phyloP scores from a whole-genome alignment of 2,797 vertebrate genomes.

The Acrossocheilus fasciatus region DNA sequence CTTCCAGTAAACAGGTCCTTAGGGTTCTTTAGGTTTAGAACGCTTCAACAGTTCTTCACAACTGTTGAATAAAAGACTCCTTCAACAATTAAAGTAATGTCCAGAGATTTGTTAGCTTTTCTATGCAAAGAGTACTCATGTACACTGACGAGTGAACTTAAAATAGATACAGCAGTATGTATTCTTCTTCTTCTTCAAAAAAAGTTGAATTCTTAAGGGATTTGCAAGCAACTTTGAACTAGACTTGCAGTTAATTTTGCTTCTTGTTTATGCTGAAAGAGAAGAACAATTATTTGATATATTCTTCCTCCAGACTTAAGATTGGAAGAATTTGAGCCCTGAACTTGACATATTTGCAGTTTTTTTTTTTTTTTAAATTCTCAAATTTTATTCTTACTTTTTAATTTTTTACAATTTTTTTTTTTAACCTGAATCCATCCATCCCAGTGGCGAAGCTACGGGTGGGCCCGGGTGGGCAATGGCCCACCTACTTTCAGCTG shows the following conservation, averaged over 20 bases:
- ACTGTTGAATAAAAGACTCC: not conserved
- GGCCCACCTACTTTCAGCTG: no score
- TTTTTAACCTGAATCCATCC: no score
- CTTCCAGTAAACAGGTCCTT: conserved; percentile 26
- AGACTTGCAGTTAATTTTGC: not conserved
- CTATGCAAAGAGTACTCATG: not conserved
- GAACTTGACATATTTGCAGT: no score
- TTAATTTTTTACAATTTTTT: no score
- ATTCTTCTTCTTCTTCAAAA: not conserved
- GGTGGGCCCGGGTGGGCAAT: no score
- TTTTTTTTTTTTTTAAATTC: no score
- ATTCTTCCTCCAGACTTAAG: not conserved
- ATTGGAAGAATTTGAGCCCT: no score
- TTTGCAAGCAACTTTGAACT: not conserved
- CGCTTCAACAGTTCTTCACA: not conserved
- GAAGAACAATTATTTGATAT: not conserved
- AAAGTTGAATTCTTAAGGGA: not conserved
- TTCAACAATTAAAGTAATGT: conserved; percentile 23
- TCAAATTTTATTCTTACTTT: no score
- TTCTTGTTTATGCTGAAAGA: not conserved
- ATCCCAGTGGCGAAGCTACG: no score
- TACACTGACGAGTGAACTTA: not conserved
- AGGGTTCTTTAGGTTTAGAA: conserved; percentile 19
- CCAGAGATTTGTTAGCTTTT: conserved; percentile 16
- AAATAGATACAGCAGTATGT: not conserved